Evolutionary conservation across 53 echinoderm and acorn worm species (phyloP).

Genomic region (Temnopleurus reevesii): DNA sequence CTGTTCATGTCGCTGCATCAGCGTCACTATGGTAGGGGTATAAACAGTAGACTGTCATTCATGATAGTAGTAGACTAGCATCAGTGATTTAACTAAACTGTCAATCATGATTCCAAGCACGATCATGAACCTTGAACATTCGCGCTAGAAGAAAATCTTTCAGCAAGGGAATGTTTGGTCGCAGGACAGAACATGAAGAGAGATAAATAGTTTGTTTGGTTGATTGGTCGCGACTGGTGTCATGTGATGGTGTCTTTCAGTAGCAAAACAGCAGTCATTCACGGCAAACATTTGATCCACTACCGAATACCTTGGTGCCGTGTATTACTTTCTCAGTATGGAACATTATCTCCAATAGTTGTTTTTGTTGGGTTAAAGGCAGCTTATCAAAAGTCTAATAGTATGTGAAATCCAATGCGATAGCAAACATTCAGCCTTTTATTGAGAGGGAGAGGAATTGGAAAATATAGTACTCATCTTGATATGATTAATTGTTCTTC

Average conservation of each 20-base stretch:
- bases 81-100: no score
- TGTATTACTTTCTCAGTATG: no score
- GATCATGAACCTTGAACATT: no score
- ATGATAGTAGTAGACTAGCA: neutral
- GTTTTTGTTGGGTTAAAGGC: no score
- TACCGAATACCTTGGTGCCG: neutral
- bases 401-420: no score
- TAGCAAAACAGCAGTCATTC: slow-evolving; percentile 9
- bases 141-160: neutral
- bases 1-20: neutral
- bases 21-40: neutral
- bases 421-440: no score
- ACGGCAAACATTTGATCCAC: neutral
- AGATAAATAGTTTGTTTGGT: neutral
- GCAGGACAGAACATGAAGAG: neutral
- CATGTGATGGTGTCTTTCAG: slow-evolving; percentile 6
- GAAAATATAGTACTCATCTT: no score
- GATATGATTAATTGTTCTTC: no score
- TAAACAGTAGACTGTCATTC: slow-evolving; percentile 27
- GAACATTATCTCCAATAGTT: neutral
- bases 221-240: neutral
- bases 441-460: no score
- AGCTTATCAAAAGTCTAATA: no score
- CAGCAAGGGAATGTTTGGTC: neutral
- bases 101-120: no score